Evolutionary conservation across 2,888 invertebrate genomes (phyloP).

Genomic region (Zeuzera pyrina): DNA sequence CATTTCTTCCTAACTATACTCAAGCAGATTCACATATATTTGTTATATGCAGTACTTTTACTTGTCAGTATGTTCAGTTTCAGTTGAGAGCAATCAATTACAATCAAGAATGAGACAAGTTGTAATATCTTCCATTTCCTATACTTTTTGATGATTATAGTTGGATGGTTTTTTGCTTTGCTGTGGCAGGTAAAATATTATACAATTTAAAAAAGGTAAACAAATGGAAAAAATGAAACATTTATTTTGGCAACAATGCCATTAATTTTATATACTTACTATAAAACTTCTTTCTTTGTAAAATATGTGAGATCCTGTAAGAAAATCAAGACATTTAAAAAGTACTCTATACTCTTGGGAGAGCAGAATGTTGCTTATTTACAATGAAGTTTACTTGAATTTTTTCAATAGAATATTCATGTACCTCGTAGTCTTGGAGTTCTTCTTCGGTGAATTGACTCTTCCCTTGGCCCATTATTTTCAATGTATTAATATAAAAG

Average conservation of each 20-base stretch:
- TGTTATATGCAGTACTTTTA: too few species aligned
- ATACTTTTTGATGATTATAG: too few species aligned
- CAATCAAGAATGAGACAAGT: too few species aligned
- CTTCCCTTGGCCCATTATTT: constrained; percentile 83
- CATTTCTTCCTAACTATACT: too few species aligned
- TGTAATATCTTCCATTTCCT: too few species aligned
- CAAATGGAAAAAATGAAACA: background rate
- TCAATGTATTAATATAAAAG: too few species aligned
- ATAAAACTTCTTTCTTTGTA: constrained; percentile 92
- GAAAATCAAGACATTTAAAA: constrained; percentile 10
- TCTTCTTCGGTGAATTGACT: constrained; percentile 92
- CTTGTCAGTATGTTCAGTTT: too few species aligned
- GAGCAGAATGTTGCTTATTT: background rate
- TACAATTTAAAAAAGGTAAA: too few species aligned
- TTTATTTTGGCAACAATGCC: background rate
- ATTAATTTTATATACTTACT: constrained; percentile 74
- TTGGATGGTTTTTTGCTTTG: too few species aligned
- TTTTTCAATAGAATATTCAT: constrained; percentile 1
- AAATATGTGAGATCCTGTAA: constrained; percentile 93
- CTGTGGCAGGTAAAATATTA: too few species aligned
- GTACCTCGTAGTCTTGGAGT: constrained; percentile 91
- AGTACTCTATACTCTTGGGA: background rate
- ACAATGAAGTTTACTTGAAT: constrained; percentile 2
- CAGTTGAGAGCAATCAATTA: too few species aligned
- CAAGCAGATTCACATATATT: too few species aligned